Evolutionary conservation across 2,888 invertebrate genomes (phyloP).

Genomic region (Phytoseiulus persimilis): DNA sequence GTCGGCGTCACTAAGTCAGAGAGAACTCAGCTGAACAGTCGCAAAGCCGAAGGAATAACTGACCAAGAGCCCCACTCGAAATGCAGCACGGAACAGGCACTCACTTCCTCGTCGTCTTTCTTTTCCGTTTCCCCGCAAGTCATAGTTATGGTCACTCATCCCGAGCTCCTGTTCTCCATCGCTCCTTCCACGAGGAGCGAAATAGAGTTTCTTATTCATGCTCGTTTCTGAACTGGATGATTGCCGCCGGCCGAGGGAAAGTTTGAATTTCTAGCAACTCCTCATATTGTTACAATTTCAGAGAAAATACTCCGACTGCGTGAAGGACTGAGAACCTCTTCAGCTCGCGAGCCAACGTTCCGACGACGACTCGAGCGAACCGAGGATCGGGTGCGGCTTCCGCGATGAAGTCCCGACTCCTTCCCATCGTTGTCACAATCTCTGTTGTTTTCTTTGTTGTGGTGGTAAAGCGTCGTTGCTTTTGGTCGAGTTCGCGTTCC

Average conservation of each 20-base stretch:
- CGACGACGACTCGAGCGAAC: no score
- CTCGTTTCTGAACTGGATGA: neutral
- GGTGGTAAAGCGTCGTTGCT: no score
- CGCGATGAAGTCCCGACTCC: no score
- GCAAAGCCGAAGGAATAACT: neutral
- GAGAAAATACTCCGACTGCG: no score
- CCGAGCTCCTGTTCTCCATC: neutral
- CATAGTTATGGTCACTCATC: neutral
- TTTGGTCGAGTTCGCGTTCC: no score
- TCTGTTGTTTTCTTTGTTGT: no score
- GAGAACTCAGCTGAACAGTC: neutral
- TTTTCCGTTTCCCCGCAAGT: neutral
- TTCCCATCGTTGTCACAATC: no score
- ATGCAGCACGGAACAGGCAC: neutral
- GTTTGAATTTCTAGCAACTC: neutral
- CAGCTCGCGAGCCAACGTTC: no score
- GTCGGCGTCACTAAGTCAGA: neutral
- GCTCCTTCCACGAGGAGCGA: neutral
- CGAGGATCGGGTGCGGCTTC: no score
- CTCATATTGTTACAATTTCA: neutral
- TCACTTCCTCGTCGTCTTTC: neutral
- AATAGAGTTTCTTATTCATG: constrained; percentile 5
- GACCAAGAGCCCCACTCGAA: neutral
- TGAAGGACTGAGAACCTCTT: no score
- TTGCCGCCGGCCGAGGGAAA: neutral